phyloP scores from a whole-genome alignment of 2,797 vertebrate genomes.

The Fistularia commersonii region DNA sequence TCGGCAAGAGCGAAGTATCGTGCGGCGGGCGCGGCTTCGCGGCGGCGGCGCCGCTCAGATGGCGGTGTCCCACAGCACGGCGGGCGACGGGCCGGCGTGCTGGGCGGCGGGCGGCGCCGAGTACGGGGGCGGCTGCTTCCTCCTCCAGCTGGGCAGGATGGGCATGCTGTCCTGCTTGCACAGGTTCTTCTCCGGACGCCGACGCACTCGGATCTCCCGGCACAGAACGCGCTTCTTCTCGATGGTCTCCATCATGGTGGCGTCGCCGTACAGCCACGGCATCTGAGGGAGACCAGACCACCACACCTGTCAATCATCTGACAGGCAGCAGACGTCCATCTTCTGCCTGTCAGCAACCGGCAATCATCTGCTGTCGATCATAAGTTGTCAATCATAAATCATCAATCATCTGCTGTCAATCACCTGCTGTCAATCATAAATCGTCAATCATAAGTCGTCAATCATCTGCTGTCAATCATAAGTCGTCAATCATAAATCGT shows the following conservation, averaged over 20 bases:
- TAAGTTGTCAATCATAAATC: too few species aligned
- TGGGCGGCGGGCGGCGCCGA: constrained; percentile 81
- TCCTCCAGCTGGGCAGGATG: constrained; percentile 91
- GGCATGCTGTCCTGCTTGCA: constrained; percentile 97
- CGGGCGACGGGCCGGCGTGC: constrained; percentile 77
- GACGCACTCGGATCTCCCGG: constrained; percentile 91
- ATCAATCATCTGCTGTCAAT: too few species aligned
- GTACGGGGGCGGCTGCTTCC: constrained; percentile 87
- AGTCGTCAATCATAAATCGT: too few species aligned
- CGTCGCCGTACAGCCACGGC: constrained; percentile 92
- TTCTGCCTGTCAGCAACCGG: too few species aligned
- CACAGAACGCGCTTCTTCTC: constrained; percentile 94
- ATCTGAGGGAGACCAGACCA: constrained; percentile 51
- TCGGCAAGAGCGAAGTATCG: not conserved
- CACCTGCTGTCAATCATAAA: too few species aligned
- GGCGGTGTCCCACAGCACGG: constrained; percentile 93
- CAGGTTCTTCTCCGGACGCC: constrained; percentile 88
- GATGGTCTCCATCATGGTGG: constrained; percentile 97
- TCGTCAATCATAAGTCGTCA: too few species aligned
- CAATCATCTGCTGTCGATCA: too few species aligned
- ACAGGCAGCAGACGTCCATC: too few species aligned
- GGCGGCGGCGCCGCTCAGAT: constrained; percentile 34
- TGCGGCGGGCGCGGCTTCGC: not conserved
- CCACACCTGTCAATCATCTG: not conserved
- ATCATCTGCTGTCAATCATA: too few species aligned